A percentile compares a stretch with the other conserved stretches of the same genome.
phyloP scores from a whole-genome alignment of 2,888 invertebrate species.

The Gortyna flavago region DNA sequence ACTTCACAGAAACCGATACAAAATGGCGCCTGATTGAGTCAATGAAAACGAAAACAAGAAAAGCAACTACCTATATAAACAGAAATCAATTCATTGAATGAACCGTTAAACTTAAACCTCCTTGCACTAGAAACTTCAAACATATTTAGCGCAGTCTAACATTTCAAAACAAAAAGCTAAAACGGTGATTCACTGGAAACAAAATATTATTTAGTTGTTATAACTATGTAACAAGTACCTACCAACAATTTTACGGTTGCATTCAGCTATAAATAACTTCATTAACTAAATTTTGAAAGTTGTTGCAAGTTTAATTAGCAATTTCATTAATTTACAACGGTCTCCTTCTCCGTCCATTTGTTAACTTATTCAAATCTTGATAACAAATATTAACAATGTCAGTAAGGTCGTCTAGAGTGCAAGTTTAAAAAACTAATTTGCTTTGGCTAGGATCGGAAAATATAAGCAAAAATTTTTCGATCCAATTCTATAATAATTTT shows the following conservation, averaged over 20 bases:
- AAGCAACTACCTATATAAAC: background rate
- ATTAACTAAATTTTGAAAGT: slow-evolving; percentile 9
- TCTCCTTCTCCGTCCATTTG: too few relatives aligned
- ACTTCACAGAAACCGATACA: background rate
- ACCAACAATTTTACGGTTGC: slow-evolving; percentile 28
- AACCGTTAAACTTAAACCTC: background rate
- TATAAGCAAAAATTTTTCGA: too few relatives aligned
- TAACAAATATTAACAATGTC: background rate
- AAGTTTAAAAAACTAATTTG: too few relatives aligned
- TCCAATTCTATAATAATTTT: too few relatives aligned
- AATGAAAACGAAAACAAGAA: background rate
- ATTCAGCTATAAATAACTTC: slow-evolving; percentile 22
- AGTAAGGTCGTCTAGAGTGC: background rate
- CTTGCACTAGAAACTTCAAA: slow-evolving; percentile 1
- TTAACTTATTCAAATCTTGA: background rate
- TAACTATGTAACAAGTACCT: slow-evolving; percentile 18
- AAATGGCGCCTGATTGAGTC: background rate
- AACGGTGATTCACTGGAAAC: slow-evolving; percentile 17
- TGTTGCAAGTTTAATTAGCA: background rate
- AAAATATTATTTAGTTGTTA: slow-evolving; percentile 7
- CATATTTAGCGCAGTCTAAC: background rate
- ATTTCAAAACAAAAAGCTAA: slow-evolving; percentile 30
- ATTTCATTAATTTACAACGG: background rate
- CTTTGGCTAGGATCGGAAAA: background rate
- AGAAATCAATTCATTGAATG: background rate